A percentile compares a stretch with the other conserved stretches of the same genome.
Conservation (phyloP, 2,888 invertebrate genomes). For the Lasioglossum vierecki region DNA sequence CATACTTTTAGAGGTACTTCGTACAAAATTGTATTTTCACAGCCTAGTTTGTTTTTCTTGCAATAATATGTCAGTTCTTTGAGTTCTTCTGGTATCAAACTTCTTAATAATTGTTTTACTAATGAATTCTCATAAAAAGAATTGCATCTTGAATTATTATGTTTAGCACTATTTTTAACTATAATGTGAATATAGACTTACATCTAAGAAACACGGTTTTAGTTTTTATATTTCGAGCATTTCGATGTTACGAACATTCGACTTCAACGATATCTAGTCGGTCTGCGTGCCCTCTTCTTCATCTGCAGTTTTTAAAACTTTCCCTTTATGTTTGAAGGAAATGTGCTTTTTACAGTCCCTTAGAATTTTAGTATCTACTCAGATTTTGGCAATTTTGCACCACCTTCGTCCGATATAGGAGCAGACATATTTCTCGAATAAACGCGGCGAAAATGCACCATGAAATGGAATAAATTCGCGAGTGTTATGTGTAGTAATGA, state of each 20-base stretch:
- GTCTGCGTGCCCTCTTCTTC: neutral
- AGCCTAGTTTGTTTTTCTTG: neutral
- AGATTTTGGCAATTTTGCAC: neutral
- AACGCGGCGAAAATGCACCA: constrained; percentile 9
- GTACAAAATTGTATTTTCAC: neutral
- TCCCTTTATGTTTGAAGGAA: neutral
- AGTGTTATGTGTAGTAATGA: constrained; percentile 45
- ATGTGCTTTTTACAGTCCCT: neutral
- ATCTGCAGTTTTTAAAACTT: neutral
- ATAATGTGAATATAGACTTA: neutral
- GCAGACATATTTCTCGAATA: neutral
- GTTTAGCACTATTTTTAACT: no score
- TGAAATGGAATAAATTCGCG: constrained; percentile 19
- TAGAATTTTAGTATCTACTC: neutral
- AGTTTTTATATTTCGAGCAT: neutral
- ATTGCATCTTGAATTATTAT: neutral
- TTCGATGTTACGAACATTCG: neutral
- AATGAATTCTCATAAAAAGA: neutral
- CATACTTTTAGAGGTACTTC: neutral
- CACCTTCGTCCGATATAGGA: neutral
- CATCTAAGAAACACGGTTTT: neutral
- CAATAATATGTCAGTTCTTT: neutral
- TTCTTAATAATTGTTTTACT: neutral
- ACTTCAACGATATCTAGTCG: neutral
- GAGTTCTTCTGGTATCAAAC: neutral